phyloP scores from a whole-genome alignment of 1,140 invertebrate genomes.

The Bombus ignitus region DNA sequence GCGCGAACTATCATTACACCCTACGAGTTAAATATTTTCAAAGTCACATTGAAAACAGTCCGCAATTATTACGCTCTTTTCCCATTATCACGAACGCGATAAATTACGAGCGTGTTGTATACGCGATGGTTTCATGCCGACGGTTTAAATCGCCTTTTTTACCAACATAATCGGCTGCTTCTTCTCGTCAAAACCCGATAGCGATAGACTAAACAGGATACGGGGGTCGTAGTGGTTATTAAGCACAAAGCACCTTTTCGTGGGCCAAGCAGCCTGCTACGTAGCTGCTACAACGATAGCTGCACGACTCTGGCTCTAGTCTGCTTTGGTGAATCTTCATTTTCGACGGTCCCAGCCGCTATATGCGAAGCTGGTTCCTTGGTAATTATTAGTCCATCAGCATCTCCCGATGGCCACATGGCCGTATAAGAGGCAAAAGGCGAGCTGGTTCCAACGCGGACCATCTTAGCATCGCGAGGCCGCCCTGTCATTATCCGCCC shows the following conservation, averaged over 20 bases:
- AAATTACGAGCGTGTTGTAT: not conserved
- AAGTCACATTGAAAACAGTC: not conserved
- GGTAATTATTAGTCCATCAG: conserved; percentile 81
- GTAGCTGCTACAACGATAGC: conserved; percentile 34
- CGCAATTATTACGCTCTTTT: not conserved
- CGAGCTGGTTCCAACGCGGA: conserved; percentile 60
- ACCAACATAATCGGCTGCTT: too few species aligned
- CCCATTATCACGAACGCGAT: conserved; percentile 5
- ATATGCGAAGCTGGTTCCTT: conserved; percentile 67
- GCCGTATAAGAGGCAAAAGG: conserved; percentile 68
- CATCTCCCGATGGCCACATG: conserved; percentile 80
- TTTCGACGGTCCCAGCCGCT: conserved; percentile 65
- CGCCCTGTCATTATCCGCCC: conserved; percentile 83
- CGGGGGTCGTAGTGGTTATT: conserved; percentile 10
- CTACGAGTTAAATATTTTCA: conserved; percentile 14
- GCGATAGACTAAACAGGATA: too few species aligned
- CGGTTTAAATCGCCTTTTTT: too few species aligned
- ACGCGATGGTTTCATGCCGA: not conserved
- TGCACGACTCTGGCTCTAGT: conserved; percentile 5
- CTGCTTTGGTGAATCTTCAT: conserved; percentile 63
- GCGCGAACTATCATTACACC: not conserved
- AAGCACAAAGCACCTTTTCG: conserved; percentile 7
- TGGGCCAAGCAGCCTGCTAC: too few species aligned
- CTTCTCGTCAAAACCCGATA: too few species aligned
- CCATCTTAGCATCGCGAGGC: conserved; percentile 72